Evolutionary conservation across 2,888 invertebrate species (phyloP).

Genomic region (Cantharis rustica): DNA sequence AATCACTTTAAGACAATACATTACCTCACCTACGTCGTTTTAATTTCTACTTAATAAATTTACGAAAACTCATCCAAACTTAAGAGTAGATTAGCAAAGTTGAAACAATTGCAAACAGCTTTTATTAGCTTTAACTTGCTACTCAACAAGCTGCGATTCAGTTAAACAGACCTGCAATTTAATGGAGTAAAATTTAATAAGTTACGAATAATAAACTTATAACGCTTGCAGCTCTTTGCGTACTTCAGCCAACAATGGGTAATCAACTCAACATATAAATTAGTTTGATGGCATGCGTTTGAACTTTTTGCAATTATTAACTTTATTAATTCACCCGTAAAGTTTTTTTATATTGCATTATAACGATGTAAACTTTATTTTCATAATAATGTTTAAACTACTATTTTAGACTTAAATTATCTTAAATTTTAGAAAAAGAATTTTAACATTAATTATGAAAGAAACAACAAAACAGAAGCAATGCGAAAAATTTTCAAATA

Average conservation of each 20-base stretch:
- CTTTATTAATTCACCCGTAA: constrained; percentile 13
- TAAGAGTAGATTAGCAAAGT: constrained; percentile 17
- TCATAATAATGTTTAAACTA: not conserved
- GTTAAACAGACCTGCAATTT: constrained; percentile 26
- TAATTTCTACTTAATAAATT: constrained; percentile 3
- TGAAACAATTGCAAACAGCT: constrained; percentile 26
- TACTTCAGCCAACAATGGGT: constrained; percentile 23
- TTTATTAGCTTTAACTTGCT: constrained; percentile 21
- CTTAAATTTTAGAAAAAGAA: not conserved
- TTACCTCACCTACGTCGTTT: not conserved
- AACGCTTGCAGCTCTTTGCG: constrained; percentile 7
- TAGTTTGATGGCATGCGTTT: constrained; percentile 25
- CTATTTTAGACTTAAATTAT: not conserved
- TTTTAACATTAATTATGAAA: not conserved
- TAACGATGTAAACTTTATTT: not conserved
- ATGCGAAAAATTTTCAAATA: not conserved
- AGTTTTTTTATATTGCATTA: not conserved
- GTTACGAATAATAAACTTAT: constrained; percentile 27
- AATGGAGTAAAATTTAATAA: constrained; percentile 31
- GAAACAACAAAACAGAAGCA: not conserved
- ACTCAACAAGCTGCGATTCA: constrained; percentile 21
- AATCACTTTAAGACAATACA: not conserved
- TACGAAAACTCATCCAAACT: constrained; percentile 4
- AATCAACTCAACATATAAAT: constrained; percentile 29
- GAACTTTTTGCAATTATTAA: constrained; percentile 28